Conservation (phyloP, 2,888 invertebrate species). For the Cryptophagus acutangulus region DNA sequence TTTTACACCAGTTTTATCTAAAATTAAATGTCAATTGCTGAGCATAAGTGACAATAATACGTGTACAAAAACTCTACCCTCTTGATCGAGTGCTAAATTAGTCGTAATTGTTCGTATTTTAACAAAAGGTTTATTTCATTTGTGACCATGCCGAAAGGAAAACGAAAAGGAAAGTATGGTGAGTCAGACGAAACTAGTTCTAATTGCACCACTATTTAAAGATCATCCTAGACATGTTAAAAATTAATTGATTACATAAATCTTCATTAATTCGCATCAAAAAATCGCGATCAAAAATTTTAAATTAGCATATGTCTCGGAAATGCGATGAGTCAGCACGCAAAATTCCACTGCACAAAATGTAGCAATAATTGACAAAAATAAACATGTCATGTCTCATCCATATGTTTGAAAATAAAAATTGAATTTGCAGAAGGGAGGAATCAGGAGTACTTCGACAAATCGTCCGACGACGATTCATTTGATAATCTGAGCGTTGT, state of each 20-base stretch:
- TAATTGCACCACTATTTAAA: too few relatives aligned
- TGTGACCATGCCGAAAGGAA: conserved; percentile 67
- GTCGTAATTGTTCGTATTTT: conserved; percentile 47
- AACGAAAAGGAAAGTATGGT: conserved; percentile 72
- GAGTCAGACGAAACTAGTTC: too few relatives aligned
- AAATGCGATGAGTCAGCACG: background rate
- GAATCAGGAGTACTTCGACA: too few relatives aligned
- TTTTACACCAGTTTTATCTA: conserved; percentile 64
- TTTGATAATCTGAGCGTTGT: conserved; percentile 79
- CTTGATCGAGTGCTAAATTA: conserved; percentile 67
- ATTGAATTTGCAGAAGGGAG: too few relatives aligned
- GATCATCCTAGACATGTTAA: too few relatives aligned
- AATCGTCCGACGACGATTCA: conserved; percentile 56
- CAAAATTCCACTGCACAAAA: background rate
- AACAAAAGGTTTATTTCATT: conserved; percentile 26
- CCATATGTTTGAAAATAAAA: conserved; percentile 1
- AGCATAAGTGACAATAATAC: conserved; percentile 66
- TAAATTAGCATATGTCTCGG: too few relatives aligned
- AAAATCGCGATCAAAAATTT: background rate
- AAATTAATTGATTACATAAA: too few relatives aligned
- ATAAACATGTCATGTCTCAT: too few relatives aligned
- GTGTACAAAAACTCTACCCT: conserved; percentile 71
- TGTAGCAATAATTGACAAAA: too few relatives aligned
- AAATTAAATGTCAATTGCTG: conserved; percentile 67
- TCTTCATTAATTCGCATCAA: background rate